Base-by-base conservation (phyloP, 1,140 invertebrate species). In the Goniozus legneri region DNA sequence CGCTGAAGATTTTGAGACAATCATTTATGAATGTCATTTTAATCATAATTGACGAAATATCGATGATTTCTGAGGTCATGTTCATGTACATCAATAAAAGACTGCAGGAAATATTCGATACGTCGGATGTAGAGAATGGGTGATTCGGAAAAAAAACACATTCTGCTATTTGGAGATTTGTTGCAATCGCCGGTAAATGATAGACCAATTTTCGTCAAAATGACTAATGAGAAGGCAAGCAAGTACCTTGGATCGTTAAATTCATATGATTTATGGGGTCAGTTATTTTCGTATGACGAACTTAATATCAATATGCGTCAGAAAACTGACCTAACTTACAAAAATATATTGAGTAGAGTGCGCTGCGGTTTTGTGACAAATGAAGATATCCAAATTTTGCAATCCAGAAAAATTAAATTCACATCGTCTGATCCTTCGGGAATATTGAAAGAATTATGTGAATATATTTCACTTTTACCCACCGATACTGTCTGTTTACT, bases 121-220 rank as follows among this genome's bases (percentile, higher is more conserved):
- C n/a, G n/a, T n/a, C n/a, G n/a, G n/a, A n/a, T n/a, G n/a, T n/a
- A n/a, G n/a, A n/a, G n/a, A n/a, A n/a, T n/a, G n/a, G n/a, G n/a
- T n/a, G n/a, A n/a, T n/a, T n/a, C n/a, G n/a, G n/a, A n/a, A n/a
- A n/a, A n/a, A n/a, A n/a, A n/a, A n/a, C n/a, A n/a, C n/a, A n/a
- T n/a, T n/a, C 10, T 63, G 31, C 14, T 62, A 12, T 55, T 62
- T 39, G 55, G 62, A 7, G 62, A 67, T 45, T 51, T 65, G 8
- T 44, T 67, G 10, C 64, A 67, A 44, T 60, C 65, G n/a, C 56
- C 60, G 15, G 56, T 67, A 1, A 40, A 51, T 34, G 54, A 51
- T 33, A 38, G 56, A 19, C 54, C 50, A 16, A 34, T 50, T 40
- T 62, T 49, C 44, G 35, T 50, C 10, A 18, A 51, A 20, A 31